phyloP scores from a whole-genome alignment of 1,140 invertebrate species.

The Drosophila mayri region DNA sequence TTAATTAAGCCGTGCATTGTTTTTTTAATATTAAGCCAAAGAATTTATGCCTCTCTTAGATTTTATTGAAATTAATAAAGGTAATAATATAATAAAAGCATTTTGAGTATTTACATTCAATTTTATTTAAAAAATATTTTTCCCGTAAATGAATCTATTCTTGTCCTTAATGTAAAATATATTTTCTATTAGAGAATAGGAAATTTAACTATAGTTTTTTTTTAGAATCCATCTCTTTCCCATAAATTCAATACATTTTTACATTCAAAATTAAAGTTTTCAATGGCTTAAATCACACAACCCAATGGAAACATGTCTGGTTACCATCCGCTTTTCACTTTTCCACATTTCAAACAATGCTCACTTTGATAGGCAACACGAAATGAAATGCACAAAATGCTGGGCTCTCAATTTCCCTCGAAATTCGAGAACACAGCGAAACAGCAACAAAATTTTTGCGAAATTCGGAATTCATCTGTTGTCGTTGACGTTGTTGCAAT shows the following conservation, averaged over 20 bases:
- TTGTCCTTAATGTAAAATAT: too few species aligned
- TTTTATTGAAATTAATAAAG: too few species aligned
- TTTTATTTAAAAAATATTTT: too few species aligned
- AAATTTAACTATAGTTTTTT: too few species aligned
- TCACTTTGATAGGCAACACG: conserved; percentile 16
- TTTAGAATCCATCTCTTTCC: too few species aligned
- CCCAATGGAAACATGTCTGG: not conserved
- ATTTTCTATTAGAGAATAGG: too few species aligned
- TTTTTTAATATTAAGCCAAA: not conserved
- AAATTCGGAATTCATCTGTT: conserved; percentile 36
- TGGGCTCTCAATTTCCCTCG: conserved; percentile 17
- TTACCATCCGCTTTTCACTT: conserved; percentile 7
- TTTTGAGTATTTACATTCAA: too few species aligned
- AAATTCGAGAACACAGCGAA: conserved; percentile 13
- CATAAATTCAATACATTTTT: not conserved
- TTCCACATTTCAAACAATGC: conserved; percentile 14
- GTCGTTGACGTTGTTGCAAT: conserved; percentile 35
- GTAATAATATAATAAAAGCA: too few species aligned
- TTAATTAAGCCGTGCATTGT: not conserved
- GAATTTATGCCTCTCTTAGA: not conserved
- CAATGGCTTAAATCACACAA: not conserved
- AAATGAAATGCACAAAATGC: conserved; percentile 37
- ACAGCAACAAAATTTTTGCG: conserved; percentile 14
- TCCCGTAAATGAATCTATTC: too few species aligned
- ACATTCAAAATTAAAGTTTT: not conserved